Conservation (phyloP, 2,797 vertebrate genomes). For the Spheniscus humboldti region DNA sequence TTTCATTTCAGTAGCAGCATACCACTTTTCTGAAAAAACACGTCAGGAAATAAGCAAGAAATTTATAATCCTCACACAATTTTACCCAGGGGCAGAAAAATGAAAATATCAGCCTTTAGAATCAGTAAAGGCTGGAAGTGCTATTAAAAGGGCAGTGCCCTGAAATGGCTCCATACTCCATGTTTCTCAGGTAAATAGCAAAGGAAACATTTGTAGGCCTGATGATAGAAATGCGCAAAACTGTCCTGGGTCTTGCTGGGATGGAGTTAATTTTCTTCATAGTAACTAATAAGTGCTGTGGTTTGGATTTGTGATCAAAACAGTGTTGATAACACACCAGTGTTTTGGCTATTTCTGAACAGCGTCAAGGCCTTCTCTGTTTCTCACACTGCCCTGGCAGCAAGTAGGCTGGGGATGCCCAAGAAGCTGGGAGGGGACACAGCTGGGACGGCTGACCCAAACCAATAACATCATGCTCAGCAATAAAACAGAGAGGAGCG, state of each 20-base stretch:
- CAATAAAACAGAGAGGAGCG: background rate
- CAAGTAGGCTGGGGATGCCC: background rate
- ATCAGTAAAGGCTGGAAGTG: background rate
- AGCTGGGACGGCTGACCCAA: background rate
- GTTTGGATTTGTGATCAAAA: background rate
- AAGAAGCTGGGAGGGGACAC: background rate
- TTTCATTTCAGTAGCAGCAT: background rate
- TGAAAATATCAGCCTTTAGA: background rate
- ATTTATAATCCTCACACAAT: background rate
- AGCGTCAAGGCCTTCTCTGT: background rate
- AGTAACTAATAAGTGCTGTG: no score
- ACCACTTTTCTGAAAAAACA: background rate
- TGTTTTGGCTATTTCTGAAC: background rate
- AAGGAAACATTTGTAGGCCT: background rate
- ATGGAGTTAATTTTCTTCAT: background rate
- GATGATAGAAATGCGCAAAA: background rate
- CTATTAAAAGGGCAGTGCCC: background rate
- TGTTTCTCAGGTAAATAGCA: background rate
- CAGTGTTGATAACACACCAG: background rate
- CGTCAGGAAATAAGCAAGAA: background rate
- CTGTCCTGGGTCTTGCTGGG: background rate
- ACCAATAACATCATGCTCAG: background rate
- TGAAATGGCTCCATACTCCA: background rate
- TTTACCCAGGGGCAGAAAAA: background rate
- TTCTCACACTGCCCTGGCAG: background rate